Evolutionary conservation across 2,888 invertebrate genomes (phyloP), one percentile per base, ranked within the genome.

Genomic region (Machimus atricapillus): DNA sequence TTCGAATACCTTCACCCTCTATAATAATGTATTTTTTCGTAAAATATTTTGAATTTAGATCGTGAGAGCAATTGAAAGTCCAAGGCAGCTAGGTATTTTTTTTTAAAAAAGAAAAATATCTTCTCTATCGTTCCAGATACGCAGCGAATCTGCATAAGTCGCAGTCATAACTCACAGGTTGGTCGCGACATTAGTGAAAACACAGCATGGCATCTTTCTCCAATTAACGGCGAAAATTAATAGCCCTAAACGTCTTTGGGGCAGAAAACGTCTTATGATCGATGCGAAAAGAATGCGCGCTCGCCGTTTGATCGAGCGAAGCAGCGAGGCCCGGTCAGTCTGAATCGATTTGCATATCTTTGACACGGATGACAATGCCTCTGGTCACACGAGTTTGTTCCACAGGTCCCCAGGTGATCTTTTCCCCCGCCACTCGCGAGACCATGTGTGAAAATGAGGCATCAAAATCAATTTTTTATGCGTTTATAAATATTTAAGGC

Each of bases 291-390:
- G 85, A 74, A 85, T 85, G 85, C 52, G 19, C 74, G 46, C 58
- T 46, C 43, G 79, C 58, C 31, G 27, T 56, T 19, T 23, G 43
- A 79, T 79, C 40, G 43, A 52, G 5, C 16, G 27, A 40, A 46
- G 23, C 23, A 79, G 82, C 8, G 16, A 12, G 31, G 12, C 31
- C 82, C 34, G 19, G 58, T 27, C 66, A 43, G 78, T 66, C 78
- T 58, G 78, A 86, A 78, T 77, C 66, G 43, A 86, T 86, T 86
- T 86, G 66, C 86, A 86, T 86, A 86, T 86, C 66, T 78, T 86
- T 86, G 86, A 86, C 86, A 86, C 78, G 78, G 43, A 86, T 86
- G 86, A 86, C 86, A 86, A 86, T 78, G n/a, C 58, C 86, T 52
- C 52, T 86, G 58, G 58, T 40, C 78, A 66, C 86, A 86, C 79